A percentile compares a stretch with the other conserved stretches of the same genome.
Evolutionary conservation across 2,113 vertebrate species (phyloP).

Genomic region (Rhizomys pruinosus): DNA sequence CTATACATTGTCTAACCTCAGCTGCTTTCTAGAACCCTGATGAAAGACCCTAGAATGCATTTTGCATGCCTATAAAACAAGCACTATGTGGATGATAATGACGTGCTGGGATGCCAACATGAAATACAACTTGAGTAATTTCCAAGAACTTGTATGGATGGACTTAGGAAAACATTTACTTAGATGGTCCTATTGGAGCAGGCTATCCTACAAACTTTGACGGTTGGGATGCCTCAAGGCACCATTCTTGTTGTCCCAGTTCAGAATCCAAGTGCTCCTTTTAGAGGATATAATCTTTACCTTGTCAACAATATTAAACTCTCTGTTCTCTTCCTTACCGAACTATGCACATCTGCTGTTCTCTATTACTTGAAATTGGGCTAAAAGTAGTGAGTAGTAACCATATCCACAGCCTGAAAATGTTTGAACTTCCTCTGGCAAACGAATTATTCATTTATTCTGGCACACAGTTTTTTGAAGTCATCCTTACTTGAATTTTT

Average conservation of each 20-base stretch:
- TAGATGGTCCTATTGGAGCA: neutral
- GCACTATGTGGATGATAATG: neutral
- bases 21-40: neutral
- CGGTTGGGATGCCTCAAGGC: neutral
- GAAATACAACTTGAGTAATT: neutral
- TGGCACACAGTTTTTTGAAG: too few relatives aligned
- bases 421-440: too few relatives aligned
- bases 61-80: too few relatives aligned
- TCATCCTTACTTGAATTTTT: neutral
- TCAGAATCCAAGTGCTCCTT: neutral
- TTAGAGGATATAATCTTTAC: too few relatives aligned
- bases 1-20: too few relatives aligned
- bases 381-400: neutral
- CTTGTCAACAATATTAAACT: neutral
- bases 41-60: neutral
- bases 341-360: neutral
- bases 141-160: neutral
- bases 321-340: too few relatives aligned
- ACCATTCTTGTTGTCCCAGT: neutral
- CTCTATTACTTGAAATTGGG: neutral
- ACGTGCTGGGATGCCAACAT: too few relatives aligned
- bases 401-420: neutral
- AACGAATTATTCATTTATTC: too few relatives aligned
- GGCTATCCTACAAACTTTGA: too few relatives aligned
- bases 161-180: neutral